Conservation (phyloP, 1,140 invertebrate species). For the Cotesia glomerata region DNA sequence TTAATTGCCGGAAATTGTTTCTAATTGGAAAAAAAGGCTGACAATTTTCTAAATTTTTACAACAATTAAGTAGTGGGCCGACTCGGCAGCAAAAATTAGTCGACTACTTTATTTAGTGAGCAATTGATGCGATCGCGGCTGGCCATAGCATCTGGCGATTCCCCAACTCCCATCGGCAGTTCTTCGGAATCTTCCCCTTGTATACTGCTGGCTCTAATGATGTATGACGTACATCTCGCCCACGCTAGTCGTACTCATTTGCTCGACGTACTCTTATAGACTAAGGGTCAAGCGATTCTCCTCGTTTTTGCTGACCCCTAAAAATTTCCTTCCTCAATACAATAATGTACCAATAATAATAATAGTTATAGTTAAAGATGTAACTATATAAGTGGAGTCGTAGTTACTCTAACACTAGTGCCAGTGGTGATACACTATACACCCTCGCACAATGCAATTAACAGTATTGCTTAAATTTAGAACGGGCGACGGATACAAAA, state of each 20-base stretch:
- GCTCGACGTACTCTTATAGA: slow-evolving; percentile 13
- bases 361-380: too few relatives aligned
- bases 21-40: too few relatives aligned
- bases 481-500: not conserved
- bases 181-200: slow-evolving; percentile 24
- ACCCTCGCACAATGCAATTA: slow-evolving; percentile 50
- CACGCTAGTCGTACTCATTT: slow-evolving; percentile 36
- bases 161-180: slow-evolving; percentile 47
- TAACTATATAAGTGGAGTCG: not conserved
- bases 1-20: too few relatives aligned
- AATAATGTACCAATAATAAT: too few relatives aligned
- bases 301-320: slow-evolving; percentile 38
- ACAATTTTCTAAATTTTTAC: too few relatives aligned
- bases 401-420: not conserved
- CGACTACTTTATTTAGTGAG: slow-evolving; percentile 4
- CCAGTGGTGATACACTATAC: not conserved
- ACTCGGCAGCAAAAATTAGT: not conserved
- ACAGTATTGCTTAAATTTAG: slow-evolving; percentile 47
- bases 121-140: slow-evolving; percentile 17
- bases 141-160: slow-evolving; percentile 48
- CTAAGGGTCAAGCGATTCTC: slow-evolving; percentile 46
- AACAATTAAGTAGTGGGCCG: too few relatives aligned
- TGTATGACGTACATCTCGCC: slow-evolving; percentile 48
- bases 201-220: slow-evolving; percentile 45
- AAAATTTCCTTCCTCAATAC: slow-evolving; percentile 17